Evolutionary conservation across 2,113 vertebrate genomes (phyloP).

Genomic region (Rhea americana): DNA sequence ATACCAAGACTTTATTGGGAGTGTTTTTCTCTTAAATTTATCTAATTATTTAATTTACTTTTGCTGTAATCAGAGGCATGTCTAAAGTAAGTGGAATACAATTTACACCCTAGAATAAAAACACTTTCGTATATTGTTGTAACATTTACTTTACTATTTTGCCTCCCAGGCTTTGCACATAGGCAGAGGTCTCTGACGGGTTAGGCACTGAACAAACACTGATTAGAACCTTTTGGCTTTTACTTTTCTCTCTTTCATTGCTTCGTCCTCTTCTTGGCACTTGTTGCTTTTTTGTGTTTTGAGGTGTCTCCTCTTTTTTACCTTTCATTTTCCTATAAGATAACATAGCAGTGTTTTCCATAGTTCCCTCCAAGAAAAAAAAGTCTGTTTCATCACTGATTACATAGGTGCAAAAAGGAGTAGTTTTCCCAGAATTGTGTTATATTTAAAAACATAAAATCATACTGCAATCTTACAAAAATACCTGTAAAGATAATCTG

Average conservation of each 20-base stretch:
- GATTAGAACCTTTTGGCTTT: neutral
- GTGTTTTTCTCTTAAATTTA: neutral
- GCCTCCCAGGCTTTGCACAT: neutral
- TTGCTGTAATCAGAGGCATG: neutral
- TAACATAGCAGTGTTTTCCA: neutral
- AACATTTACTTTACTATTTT: neutral
- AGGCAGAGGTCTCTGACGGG: neutral
- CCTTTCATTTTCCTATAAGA: neutral
- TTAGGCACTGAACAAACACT: neutral
- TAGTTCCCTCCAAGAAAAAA: neutral
- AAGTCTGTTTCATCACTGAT: neutral
- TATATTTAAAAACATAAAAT: neutral
- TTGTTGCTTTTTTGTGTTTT: neutral
- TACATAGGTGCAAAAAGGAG: neutral
- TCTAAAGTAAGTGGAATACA: neutral
- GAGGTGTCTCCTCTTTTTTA: neutral
- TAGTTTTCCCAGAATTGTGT: neutral
- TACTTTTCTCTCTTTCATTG: neutral
- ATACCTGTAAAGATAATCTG: neutral
- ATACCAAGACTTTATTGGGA: neutral
- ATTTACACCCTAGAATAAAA: neutral
- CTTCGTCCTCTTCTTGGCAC: neutral
- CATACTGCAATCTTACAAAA: neutral
- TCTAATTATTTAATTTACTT: neutral
- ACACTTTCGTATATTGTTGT: neutral